Conservation (phyloP, 2,113 vertebrate genomes). For the Dinomys branickii region DNA sequence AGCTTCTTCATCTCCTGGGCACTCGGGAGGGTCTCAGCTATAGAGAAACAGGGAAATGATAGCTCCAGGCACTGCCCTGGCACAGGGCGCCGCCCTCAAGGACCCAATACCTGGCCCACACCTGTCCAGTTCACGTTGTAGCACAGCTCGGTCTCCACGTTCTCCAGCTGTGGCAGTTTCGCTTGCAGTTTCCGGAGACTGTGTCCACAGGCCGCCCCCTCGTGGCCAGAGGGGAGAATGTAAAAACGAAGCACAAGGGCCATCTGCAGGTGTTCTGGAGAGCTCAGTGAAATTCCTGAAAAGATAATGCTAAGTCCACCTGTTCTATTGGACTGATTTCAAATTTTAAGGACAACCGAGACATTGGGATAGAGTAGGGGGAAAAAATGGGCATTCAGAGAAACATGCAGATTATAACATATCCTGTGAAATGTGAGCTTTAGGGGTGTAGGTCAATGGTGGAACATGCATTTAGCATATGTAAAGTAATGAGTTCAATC, state of each 20-base stretch:
- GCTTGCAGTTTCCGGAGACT: conserved; percentile 82
- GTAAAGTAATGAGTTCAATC: background rate
- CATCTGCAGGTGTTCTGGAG: conserved; percentile 43
- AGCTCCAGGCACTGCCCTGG: background rate
- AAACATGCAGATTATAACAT: background rate
- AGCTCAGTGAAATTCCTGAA: background rate
- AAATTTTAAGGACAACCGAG: background rate
- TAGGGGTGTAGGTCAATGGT: background rate
- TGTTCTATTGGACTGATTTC: background rate
- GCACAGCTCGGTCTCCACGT: conserved; percentile 88
- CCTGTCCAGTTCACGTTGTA: conserved; percentile 94
- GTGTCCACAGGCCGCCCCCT: conserved; percentile 77
- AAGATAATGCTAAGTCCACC: background rate
- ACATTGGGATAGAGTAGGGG: background rate
- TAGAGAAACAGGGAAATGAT: background rate
- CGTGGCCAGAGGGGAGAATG: conserved; percentile 84
- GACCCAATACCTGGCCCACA: conserved; percentile 59
- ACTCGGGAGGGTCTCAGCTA: conserved; percentile 84
- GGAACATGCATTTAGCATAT: background rate
- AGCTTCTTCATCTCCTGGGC: conserved; percentile 86
- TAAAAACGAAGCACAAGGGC: conserved; percentile 86
- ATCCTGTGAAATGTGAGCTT: background rate
- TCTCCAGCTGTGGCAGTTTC: conserved; percentile 81
- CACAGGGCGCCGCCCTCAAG: background rate
- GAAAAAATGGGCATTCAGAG: background rate